Evolutionary conservation across 2,888 invertebrate genomes (phyloP).

Genomic region (Dendrolimus pini): DNA sequence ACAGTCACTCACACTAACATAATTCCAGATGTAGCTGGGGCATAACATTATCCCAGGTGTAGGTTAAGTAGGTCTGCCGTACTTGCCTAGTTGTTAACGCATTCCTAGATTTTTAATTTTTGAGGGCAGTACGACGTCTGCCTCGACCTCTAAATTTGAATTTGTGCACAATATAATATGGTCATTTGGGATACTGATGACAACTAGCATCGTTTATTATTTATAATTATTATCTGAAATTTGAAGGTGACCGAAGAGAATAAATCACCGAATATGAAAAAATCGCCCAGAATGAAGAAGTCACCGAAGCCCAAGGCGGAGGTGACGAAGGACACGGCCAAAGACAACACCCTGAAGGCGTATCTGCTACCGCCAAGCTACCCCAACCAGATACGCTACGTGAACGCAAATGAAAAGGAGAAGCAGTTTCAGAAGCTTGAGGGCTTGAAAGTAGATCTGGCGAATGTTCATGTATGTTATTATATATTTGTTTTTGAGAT

Average conservation of each 20-base stretch:
- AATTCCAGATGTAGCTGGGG: too few species aligned
- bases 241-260: slow-evolving; percentile 19
- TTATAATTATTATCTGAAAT: too few species aligned
- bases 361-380: slow-evolving; percentile 54
- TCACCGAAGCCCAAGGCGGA: slow-evolving; percentile 15
- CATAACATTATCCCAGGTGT: too few species aligned
- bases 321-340: slow-evolving; percentile 9
- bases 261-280: slow-evolving; percentile 24
- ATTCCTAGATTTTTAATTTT: too few species aligned
- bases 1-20: too few species aligned
- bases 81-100: too few species aligned
- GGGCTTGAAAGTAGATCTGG: slow-evolving; percentile 55
- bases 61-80: too few species aligned
- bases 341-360: slow-evolving; percentile 36
- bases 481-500: not conserved
- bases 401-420: slow-evolving; percentile 54
- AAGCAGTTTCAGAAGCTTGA: slow-evolving; percentile 64
- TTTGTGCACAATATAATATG: too few species aligned
- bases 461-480: slow-evolving; percentile 29
- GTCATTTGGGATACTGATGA: too few species aligned
- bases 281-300: slow-evolving; percentile 20
- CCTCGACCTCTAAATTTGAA: too few species aligned
- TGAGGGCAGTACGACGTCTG: too few species aligned
- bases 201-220: too few species aligned
- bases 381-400: slow-evolving; percentile 60